Evolutionary conservation across 1,140 invertebrate species (phyloP), one percentile per base, ranked within the genome.

Genomic region (Xylocopa sonorina): DNA sequence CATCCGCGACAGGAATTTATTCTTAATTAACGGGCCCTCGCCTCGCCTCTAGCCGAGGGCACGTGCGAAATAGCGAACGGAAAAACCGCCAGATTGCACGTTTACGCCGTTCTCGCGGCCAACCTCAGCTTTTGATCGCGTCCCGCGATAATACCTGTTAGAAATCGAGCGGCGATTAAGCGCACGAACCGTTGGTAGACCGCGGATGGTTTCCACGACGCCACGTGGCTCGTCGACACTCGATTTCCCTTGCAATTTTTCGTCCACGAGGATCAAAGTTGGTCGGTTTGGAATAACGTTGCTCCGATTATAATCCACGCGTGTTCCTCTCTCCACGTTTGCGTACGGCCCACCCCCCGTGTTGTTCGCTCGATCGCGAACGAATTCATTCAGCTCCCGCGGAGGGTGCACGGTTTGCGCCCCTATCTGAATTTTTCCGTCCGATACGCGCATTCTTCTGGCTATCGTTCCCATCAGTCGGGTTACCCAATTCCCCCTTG

Each of bases 401-500:
- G 53, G 7, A 16, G 9, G 6, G 32, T 6, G 55, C 18, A 16
- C 7, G 27, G 16, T 2, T 18, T 2, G 21, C 24, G 51, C 29
- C 29, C 7, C 29, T 62, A 62, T 62, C 58, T 62, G 32, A 29
- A 62, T 38, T 38, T 62, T 41, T 24, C 14, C 32, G 32, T 5
- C 5, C 43, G 60, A 51, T 38, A 51, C 60, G 21, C 46, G 62
- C 21, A 55, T 67, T 67, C 60, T 41, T 58, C 6, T 43, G 34
- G 55, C 55, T 29, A 6, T 24, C 27, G 27, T 32, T 55, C 27
- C 29, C 24, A 62, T 38, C 58, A 2, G 34, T 2, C 24, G 29
- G 29, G 46, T n/a, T 48, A 3, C n/a, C 46, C 27, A 58, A 32
- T 69, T 58, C 43, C 74, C 41, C n/a, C 51, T 24, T 62, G 51